Evolutionary conservation across 2,888 invertebrate genomes (phyloP), one percentile per base, ranked within the genome.

Genomic region (Eugnorisma glareosa): DNA sequence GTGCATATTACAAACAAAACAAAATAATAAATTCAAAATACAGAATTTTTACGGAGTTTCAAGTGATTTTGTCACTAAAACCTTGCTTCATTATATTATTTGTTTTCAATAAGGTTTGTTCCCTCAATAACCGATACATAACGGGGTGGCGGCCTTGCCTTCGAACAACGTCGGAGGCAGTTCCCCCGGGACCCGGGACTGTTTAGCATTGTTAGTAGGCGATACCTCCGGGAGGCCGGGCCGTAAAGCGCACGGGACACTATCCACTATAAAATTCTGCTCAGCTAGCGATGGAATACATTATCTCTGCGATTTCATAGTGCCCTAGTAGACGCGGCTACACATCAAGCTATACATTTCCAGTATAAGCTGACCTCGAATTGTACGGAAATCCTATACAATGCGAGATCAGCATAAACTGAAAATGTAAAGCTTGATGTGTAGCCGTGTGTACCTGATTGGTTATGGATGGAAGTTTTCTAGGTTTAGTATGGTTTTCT

Each of bases 241-340:
- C n/a, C 73, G 28, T 74, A 74, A 84, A 77, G 61, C 54, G 11
- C 73, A 66, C 45, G 71, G 75, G 37, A 28, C 57, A 21, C 75
- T 48, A 51, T 51, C 18, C n/a, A 37, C 64, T 51, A 67, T 77
- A 69, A 81, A 66, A 81, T 77, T 77, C 31, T 69, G 76, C 59
- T 81, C 59, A 31, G 28, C 71, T 35, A 45, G 54, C 64, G 61
- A 61, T 57, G 54, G 75, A 83, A 83, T 80, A 84, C 15, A 67
- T 73, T 84, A 84, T 81, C 54, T 67, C 40, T 40, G 35, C 51
- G 45, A 70, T 43, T 66, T 70, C 57, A 35, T 59, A 35, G 51
- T 48, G 10, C 35, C 63, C 57, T 70, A 21, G 35, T n/a, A n/a
- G n/a, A n/a, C n/a, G n/a, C n/a, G n/a, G n/a, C n/a, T n/a, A n/a